Percentiles rank a stretch among this genome's conserved stretches.
phyloP scores from a whole-genome alignment of 2,888 invertebrate species.

The Macrosiphum euphorbiae region DNA sequence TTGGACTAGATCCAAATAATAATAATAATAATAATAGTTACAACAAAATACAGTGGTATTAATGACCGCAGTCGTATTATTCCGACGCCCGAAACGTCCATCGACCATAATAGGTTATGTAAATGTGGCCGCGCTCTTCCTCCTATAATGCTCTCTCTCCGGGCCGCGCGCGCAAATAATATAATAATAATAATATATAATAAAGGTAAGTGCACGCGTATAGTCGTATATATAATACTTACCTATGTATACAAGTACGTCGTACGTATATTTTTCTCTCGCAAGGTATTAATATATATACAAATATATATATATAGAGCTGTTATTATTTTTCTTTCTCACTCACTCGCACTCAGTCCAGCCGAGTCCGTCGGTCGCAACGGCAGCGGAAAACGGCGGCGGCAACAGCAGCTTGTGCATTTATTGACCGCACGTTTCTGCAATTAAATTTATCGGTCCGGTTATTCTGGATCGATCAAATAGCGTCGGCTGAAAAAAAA shows the following conservation, averaged over 20 bases:
- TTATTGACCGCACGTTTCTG: constrained; percentile 62
- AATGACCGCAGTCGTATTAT: constrained; percentile 35
- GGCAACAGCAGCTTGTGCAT: constrained; percentile 33
- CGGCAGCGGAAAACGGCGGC: constrained; percentile 1
- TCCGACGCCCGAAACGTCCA: background rate
- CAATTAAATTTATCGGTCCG: constrained; percentile 64
- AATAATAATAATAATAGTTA: constrained; percentile 47
- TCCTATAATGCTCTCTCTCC: background rate
- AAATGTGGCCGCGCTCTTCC: constrained; percentile 15
- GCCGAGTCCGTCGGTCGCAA: background rate
- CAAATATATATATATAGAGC: background rate
- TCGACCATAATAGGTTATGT: constrained; percentile 27
- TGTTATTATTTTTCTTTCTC: background rate
- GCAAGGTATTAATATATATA: background rate
- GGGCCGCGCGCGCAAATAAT: background rate
- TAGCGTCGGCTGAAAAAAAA: constrained; percentile 41
- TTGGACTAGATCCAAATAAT: constrained; percentile 59
- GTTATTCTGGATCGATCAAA: constrained; percentile 64
- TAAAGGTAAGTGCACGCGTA: background rate
- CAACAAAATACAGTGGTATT: constrained; percentile 50
- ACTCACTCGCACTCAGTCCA: background rate
- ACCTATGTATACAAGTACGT: background rate
- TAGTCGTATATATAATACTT: background rate
- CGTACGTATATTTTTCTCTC: background rate
- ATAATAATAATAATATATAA: constrained; percentile 8